These are phyloP conservation scores for Trachelus tabidus DNA, from an alignment of 2,888 invertebrate species.

Conservation along the genomic window DNA sequence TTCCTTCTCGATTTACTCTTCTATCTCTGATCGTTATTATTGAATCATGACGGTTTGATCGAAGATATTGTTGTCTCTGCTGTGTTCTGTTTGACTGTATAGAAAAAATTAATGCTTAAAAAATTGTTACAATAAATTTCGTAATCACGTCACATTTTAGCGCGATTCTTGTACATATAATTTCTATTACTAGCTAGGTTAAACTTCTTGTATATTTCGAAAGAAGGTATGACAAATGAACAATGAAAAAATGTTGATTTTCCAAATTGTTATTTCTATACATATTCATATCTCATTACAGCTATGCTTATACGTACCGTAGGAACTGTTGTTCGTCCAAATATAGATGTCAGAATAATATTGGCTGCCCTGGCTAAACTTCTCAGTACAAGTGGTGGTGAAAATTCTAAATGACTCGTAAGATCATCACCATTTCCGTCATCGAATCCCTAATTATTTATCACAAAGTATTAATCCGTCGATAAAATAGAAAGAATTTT, in stretches of 20 bases:
- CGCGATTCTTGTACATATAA: background rate
- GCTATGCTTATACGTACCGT: background rate
- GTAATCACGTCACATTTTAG: background rate
- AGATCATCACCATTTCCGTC: background rate
- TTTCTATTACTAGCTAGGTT: background rate
- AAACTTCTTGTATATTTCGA: background rate
- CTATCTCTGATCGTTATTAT: background rate
- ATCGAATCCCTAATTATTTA: background rate
- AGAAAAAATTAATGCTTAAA: background rate
- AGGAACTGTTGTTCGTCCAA: slow-evolving; percentile 18
- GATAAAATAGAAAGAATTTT: background rate
- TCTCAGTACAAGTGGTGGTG: slow-evolving; percentile 25
- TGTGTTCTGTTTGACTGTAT: background rate
- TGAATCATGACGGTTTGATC: background rate
- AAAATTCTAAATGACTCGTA: slow-evolving; percentile 14
- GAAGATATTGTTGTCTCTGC: background rate
- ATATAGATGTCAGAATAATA: slow-evolving; percentile 28
- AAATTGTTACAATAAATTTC: background rate
- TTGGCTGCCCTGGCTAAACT: slow-evolving; percentile 30
- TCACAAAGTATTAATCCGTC: background rate
- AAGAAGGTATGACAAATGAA: slow-evolving; percentile 3
- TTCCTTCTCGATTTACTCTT: no score
- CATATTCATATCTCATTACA: background rate
- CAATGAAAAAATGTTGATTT: background rate
- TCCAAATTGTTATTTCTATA: background rate